Base-by-base conservation (phyloP, 2,113 vertebrate genomes). In the Numida meleagris region DNA sequence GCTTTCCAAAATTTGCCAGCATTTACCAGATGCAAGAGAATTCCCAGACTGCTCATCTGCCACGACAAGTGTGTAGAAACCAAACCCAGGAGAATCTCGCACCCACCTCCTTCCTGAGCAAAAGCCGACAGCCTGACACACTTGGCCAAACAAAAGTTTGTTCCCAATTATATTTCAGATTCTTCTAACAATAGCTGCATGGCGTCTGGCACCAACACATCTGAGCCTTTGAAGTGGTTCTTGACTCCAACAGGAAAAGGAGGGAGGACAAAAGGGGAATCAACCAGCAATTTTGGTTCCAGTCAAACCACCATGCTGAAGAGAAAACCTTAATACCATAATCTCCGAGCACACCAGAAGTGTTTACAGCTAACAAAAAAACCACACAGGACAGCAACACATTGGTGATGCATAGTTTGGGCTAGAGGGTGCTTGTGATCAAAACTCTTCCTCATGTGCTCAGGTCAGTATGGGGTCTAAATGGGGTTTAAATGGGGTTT, bases 21-120 rank as follows among this genome's bases (percentile, higher is more conserved):
- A 96, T 98, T 97, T 98, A 98, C 97, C 98, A 99, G 98, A 99
- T 98, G 98, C 97, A 98, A 94, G 63, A 97, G 97, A 98, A 98
- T 96, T 97, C 97, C 97, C 43, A 88, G 97, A 98, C 63, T 71
- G 98, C 98, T 98, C 97, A 98, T 98, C 97, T 97, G 96, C 97
- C 96, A 96, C 94, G 96, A 96, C 96, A 98, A 98, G 97, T 96
- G 98, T 96, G 97, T 83, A 98, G 98, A 98, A 98, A 98, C 96
- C 96, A 97, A 97, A 97, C 95, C 97, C 89, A 96, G 93, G 97
- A 95, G 90, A 93, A 91, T 92, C 91, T 96, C 93, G 95, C 95
- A 97, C 94, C 90, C 82, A 97, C 93, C 93, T 96, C 94, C 74
- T 79, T 72, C 67, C 1, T 36, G 76, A 98, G 89, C 79, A 78